Evolutionary conservation across 2,797 vertebrate species (phyloP).

Genomic region (Decapterus maruadsi): DNA sequence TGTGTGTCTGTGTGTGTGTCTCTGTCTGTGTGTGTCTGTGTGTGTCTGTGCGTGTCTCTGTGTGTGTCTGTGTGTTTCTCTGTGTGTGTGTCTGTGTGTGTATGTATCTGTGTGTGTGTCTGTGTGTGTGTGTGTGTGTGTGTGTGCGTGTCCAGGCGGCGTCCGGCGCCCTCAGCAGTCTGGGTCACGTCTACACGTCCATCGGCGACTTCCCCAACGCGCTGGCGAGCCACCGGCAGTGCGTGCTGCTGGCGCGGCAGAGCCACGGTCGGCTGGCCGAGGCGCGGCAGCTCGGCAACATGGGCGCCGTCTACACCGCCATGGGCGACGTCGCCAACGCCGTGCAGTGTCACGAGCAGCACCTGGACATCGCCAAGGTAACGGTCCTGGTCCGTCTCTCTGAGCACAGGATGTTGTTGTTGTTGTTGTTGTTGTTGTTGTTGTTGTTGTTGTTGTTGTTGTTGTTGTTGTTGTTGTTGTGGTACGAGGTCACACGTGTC

Average conservation of each 20-base stretch:
- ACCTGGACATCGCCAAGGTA: constrained; percentile 92
- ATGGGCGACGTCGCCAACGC: constrained; percentile 96
- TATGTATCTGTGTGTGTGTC: too few relatives aligned
- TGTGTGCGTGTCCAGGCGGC: constrained; percentile 86
- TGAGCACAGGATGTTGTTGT: too few relatives aligned
- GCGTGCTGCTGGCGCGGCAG: constrained; percentile 93
- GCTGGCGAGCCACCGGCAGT: constrained; percentile 97
- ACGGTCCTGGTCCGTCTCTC: too few relatives aligned
- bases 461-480: too few relatives aligned
- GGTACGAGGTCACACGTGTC: too few relatives aligned
- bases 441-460: too few relatives aligned
- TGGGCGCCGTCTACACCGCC: constrained; percentile 97
- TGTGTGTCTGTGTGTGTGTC: too few relatives aligned
- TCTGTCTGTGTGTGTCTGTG: too few relatives aligned
- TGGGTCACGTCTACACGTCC: constrained; percentile 96
- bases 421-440: too few relatives aligned
- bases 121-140: neutral
- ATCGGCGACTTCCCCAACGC: constrained; percentile 97
- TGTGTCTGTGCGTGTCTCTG: too few relatives aligned
- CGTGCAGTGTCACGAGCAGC: constrained; percentile 94
- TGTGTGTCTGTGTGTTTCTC: too few relatives aligned
- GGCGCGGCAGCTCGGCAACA: constrained; percentile 96
- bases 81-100: too few relatives aligned
- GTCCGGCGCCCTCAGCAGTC: constrained; percentile 93
- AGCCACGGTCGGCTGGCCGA: constrained; percentile 93